phyloP scores from a whole-genome alignment of 2,888 invertebrate species.

The Nomada flava region DNA sequence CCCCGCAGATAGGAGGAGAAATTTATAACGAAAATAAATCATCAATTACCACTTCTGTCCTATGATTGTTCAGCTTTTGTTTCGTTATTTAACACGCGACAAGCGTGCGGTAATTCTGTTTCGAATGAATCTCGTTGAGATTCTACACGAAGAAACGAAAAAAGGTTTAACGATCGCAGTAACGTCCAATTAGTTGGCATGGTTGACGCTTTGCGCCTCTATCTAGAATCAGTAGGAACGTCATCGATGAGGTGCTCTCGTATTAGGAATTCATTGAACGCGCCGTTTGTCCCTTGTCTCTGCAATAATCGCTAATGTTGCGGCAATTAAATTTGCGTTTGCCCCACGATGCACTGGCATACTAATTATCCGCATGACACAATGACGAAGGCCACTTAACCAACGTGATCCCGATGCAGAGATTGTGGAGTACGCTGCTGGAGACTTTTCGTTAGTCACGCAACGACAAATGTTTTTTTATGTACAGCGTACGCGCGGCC shows the following conservation, averaged over 20 bases:
- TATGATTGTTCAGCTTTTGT: conserved; percentile 11
- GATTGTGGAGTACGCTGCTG: conserved; percentile 5
- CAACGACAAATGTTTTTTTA: not conserved
- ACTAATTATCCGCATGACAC: conserved; percentile 57
- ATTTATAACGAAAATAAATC: conserved; percentile 46
- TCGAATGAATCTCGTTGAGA: too few relatives aligned
- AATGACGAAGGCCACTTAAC: conserved; percentile 47
- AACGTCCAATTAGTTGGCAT: conserved; percentile 31
- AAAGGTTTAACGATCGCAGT: conserved; percentile 23
- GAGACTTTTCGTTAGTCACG: conserved; percentile 16
- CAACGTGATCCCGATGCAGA: conserved; percentile 30
- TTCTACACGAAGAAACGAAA: not conserved
- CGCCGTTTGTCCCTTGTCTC: conserved; percentile 38
- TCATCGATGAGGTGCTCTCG: conserved; percentile 1
- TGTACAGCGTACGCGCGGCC: not conserved
- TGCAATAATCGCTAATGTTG: conserved; percentile 51
- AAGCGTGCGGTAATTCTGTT: not conserved
- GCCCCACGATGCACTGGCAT: conserved; percentile 59
- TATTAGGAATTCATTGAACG: conserved; percentile 54
- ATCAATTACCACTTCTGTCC: conserved; percentile 32
- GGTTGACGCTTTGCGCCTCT: not conserved
- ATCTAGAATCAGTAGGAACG: conserved; percentile 8
- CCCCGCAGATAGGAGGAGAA: not conserved
- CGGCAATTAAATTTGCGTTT: conserved; percentile 70
- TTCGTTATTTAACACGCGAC: conserved; percentile 24